Conservation (phyloP, 2,888 invertebrate species). For the Cephus rjabovi region DNA sequence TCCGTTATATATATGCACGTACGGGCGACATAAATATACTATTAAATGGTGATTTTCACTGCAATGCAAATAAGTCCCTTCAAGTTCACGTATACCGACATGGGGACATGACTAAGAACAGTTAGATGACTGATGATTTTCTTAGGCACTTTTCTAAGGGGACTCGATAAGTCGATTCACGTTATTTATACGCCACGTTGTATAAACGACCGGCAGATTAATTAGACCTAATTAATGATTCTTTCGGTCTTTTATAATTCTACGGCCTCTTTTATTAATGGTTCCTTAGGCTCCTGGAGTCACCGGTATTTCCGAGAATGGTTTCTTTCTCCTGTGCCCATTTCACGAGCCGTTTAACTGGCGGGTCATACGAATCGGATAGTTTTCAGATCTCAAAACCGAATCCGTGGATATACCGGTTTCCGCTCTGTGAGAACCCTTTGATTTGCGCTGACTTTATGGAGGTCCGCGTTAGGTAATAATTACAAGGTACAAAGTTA, state of each 20-base stretch:
- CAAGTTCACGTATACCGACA: neutral
- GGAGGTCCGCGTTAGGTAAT: conserved; percentile 9
- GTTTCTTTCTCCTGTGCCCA: neutral
- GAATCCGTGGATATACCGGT: conserved; percentile 6
- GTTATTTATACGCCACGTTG: neutral
- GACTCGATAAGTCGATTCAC: neutral
- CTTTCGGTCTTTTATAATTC: neutral
- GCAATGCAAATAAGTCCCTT: neutral
- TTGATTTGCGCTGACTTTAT: conserved; percentile 20
- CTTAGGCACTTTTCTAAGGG: neutral
- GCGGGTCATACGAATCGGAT: neutral
- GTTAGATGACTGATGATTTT: neutral
- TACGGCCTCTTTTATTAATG: neutral
- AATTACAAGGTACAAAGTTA: neutral
- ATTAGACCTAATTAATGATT: neutral
- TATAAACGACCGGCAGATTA: neutral
- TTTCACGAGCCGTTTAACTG: neutral
- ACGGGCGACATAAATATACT: neutral
- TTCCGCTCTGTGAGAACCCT: conserved; percentile 15
- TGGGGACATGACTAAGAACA: neutral
- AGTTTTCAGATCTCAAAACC: conserved; percentile 4
- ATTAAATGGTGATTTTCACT: neutral
- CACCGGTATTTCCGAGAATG: neutral
- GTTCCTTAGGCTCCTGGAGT: neutral
- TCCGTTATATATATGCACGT: neutral